Evolutionary conservation across 2,113 vertebrate species (phyloP).

Genomic region (Lepisosteus osseus): DNA sequence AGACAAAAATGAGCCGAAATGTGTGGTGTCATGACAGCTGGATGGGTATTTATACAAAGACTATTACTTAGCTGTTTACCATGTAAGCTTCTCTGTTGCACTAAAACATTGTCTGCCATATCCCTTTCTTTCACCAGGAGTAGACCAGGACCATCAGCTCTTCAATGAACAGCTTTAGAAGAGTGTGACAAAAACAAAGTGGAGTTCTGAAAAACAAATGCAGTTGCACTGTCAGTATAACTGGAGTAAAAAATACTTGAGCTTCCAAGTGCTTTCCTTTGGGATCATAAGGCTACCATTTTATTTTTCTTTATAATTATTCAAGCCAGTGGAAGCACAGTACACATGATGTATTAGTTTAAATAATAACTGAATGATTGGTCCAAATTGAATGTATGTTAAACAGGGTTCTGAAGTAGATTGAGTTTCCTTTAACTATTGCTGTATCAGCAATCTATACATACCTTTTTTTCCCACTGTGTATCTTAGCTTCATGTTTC

Average conservation of each 20-base stretch:
- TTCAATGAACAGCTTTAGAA: no score
- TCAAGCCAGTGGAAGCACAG: background rate
- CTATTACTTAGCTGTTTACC: no score
- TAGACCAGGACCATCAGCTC: no score
- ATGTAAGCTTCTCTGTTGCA: no score
- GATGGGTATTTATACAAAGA: no score
- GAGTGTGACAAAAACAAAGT: no score
- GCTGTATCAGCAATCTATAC: constrained; percentile 4
- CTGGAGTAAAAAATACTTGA: background rate
- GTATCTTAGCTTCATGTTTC: no score
- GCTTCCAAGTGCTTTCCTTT: background rate
- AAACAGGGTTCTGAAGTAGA: background rate
- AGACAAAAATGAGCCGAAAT: no score
- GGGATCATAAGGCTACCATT: background rate
- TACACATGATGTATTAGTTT: background rate
- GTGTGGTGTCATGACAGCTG: no score
- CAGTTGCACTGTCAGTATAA: background rate
- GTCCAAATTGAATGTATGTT: constrained; percentile 22
- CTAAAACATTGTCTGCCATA: no score
- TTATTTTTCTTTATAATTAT: background rate
- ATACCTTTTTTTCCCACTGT: background rate
- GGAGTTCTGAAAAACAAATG: background rate
- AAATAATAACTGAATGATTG: background rate
- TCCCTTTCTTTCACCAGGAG: no score
- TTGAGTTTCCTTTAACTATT: constrained; percentile 5